Percentiles rank a stretch among this genome's conserved stretches.
These are phyloP conservation scores for Phyto melanocephala DNA, from an alignment of 2,888 invertebrate species.

Conservation along the genomic window DNA sequence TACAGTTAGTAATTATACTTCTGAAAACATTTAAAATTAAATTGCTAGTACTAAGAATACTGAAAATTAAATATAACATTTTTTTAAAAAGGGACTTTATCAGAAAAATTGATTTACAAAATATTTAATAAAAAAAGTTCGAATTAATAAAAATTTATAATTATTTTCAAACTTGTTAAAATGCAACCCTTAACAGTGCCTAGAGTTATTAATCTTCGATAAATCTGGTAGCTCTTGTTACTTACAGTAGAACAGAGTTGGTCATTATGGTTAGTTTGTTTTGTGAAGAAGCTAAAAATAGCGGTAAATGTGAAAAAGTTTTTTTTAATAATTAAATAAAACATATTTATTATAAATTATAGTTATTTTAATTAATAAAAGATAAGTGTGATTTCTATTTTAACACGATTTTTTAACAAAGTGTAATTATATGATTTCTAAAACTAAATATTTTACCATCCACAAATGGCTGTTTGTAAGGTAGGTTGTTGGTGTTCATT, in stretches of 20 bases:
- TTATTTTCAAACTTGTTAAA: too few relatives aligned
- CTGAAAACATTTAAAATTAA: too few relatives aligned
- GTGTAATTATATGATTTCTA: conserved; percentile 20
- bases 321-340: too few relatives aligned
- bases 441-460: neutral
- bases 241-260: neutral
- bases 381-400: neutral
- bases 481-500: too few relatives aligned
- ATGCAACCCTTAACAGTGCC: neutral
- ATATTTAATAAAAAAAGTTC: too few relatives aligned
- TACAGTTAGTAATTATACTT: too few relatives aligned
- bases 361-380: neutral
- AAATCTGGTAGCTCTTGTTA: neutral
- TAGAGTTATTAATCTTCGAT: neutral
- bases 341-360: neutral
- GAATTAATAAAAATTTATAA: too few relatives aligned
- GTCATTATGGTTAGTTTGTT: neutral
- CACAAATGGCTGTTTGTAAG: neutral
- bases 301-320: neutral
- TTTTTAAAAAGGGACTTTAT: too few relatives aligned
- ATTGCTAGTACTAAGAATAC: too few relatives aligned
- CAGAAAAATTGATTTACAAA: too few relatives aligned
- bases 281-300: neutral
- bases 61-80: too few relatives aligned
- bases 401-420: neutral